These are phyloP conservation scores for Apocheima hispidaria DNA, from an alignment of 2,888 invertebrate species.

Conservation along the genomic window DNA sequence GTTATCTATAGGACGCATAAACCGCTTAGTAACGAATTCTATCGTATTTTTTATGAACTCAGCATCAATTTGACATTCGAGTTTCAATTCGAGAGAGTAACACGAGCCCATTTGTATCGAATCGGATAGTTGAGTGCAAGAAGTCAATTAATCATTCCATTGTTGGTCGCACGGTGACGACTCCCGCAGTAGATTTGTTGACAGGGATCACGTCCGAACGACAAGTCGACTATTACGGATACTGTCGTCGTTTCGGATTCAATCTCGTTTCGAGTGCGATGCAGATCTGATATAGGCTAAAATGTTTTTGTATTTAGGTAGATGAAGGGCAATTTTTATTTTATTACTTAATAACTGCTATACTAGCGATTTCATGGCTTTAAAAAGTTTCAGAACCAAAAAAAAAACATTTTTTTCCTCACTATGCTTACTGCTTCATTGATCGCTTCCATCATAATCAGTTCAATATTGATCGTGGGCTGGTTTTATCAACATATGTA, in stretches of 20 bases:
- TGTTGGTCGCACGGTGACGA: conserved; percentile 77
- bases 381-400: too few relatives aligned
- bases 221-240: conserved; percentile 66
- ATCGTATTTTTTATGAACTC: neutral
- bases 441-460: too few relatives aligned
- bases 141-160: conserved; percentile 81
- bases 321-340: too few relatives aligned
- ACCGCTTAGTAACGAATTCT: too few relatives aligned
- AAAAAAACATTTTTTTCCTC: too few relatives aligned
- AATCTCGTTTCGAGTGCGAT: conserved; percentile 8
- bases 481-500: too few relatives aligned
- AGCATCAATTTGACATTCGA: conserved; percentile 5
- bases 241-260: neutral
- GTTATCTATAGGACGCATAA: too few relatives aligned
- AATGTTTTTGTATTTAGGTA: too few relatives aligned
- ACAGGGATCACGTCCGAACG: conserved; percentile 79
- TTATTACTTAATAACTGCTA: too few relatives aligned
- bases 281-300: neutral
- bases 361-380: too few relatives aligned
- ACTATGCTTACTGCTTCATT: too few relatives aligned
- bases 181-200: conserved; percentile 77
- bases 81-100: conserved; percentile 1
- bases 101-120: conserved; percentile 27
- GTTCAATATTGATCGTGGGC: too few relatives aligned
- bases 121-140: conserved; percentile 70